Base-by-base conservation (phyloP, 2,113 vertebrate genomes). In the Glareola pratincola region DNA sequence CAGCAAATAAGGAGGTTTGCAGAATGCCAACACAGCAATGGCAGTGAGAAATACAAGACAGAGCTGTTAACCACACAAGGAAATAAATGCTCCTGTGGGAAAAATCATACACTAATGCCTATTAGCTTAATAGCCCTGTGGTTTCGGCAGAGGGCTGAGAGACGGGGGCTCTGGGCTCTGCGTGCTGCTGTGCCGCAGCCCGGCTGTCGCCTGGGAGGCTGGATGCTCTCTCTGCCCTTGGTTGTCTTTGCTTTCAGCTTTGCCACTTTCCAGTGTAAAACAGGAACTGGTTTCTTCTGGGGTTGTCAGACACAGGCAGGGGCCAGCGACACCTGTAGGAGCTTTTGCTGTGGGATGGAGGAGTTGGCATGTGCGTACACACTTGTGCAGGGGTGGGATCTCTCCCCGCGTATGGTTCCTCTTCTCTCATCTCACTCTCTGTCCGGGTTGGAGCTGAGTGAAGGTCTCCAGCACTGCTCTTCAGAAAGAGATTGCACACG, bases 51-150 rank as follows among this genome's bases (percentile, higher is more conserved):
- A 98, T 83, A 96, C 63, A 96, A 97, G 96, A 95, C 83, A 57
- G 80, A 95, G 62, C 79, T 92, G 82, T 95, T 97, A 97, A 97
- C 95, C 96, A 85, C 96, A 97, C 81, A 92, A 91, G 88, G 91
- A 96, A 97, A 95, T 96, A 95, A 97, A 97, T 13, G 50, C 63
- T 97, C 97, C 96, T 53, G 22, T 74, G 97, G 97, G 97, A 97
- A 96, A 94, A 96, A 88, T 98, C 94, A 73, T 97, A 98, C 97
- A 98, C 90, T 98, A 96, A 97, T 97, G 95, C 94, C 94, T 97
- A 97, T 98, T 98, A 98, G 94, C 96, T 96, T 97, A 97, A 98
- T 96, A 96, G 96, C 74, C 51, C 41, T 95, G 96, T 92, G 96
- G 97, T 96, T 97, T 96, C 85, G 78, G 69, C 76, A 90, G 87